Conservation (phyloP, 2,888 invertebrate genomes). For the Sepioteuthis lessoniana region DNA sequence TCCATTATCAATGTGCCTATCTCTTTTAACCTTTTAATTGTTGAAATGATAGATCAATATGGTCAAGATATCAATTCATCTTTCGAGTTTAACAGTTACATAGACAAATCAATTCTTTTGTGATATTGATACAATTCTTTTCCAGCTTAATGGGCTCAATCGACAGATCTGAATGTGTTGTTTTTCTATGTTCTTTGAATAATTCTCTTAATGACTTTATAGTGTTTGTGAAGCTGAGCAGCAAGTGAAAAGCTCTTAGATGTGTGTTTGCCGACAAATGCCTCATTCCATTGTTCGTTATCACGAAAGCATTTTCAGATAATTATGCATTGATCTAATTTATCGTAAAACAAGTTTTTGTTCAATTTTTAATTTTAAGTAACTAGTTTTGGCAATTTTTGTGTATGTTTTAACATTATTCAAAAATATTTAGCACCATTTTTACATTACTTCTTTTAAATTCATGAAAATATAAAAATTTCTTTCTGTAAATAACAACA, state of each 20-base stretch:
- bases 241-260: not conserved
- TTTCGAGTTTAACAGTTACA: not conserved
- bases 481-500: no score
- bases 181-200: not conserved
- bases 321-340: not conserved
- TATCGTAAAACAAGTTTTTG: not conserved
- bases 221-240: not conserved
- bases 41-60: no score
- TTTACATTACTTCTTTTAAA: no score
- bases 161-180: not conserved
- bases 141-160: not conserved
- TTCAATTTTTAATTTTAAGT: no score
- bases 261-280: not conserved
- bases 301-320: not conserved
- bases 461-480: no score
- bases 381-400: no score
- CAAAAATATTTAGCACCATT: no score
- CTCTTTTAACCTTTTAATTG: no score
- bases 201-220: conserved; percentile 11
- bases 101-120: not conserved
- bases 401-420: no score
- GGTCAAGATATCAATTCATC: no score
- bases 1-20: no score
- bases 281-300: not conserved
- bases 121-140: not conserved